These are phyloP conservation scores for Larimichthys polyactis DNA, from an alignment of 2,113 vertebrate genomes.

Conservation along the genomic window DNA sequence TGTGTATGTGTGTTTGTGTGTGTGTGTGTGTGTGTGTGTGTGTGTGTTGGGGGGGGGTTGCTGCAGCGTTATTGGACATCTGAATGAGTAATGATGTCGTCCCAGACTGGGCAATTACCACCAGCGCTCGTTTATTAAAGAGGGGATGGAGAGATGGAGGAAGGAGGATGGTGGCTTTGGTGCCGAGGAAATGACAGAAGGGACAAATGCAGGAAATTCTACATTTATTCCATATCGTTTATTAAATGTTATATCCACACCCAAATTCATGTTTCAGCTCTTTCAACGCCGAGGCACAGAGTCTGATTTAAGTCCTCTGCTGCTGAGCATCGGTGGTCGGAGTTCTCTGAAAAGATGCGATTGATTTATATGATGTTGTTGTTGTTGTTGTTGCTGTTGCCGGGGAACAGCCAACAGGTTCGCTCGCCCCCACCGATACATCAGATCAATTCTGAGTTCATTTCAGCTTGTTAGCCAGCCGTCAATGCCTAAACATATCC, in stretches of 20 bases:
- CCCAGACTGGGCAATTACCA: slow-evolving; percentile 83
- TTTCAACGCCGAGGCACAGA: neutral
- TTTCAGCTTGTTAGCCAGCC: slow-evolving; percentile 39
- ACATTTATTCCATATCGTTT: slow-evolving; percentile 54
- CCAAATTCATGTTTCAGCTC: slow-evolving; percentile 7
- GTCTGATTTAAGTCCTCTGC: neutral
- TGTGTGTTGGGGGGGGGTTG: neutral
- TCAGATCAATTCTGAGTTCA: slow-evolving; percentile 42
- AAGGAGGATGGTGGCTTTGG: slow-evolving; percentile 64
- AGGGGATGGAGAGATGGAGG: slow-evolving; percentile 67
- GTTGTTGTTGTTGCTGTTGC: neutral
- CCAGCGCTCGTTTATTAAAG: slow-evolving; percentile 83
- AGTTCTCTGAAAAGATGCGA: neutral
- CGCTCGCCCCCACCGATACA: neutral
- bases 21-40: slow-evolving; percentile 31
- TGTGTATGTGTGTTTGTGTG: slow-evolving; percentile 33
- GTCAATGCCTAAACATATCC: slow-evolving; percentile 17
- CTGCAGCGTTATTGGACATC: slow-evolving; percentile 82
- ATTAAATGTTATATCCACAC: slow-evolving; percentile 29
- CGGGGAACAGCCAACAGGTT: slow-evolving; percentile 14
- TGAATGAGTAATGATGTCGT: slow-evolving; percentile 84
- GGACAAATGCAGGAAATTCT: slow-evolving; percentile 64
- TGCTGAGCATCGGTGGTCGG: neutral
- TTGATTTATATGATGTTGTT: neutral
- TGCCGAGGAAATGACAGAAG: slow-evolving; percentile 53